These are phyloP conservation scores for Drosophila meridionalis DNA, from an alignment of 2,888 invertebrate species.

Conservation along the genomic window DNA sequence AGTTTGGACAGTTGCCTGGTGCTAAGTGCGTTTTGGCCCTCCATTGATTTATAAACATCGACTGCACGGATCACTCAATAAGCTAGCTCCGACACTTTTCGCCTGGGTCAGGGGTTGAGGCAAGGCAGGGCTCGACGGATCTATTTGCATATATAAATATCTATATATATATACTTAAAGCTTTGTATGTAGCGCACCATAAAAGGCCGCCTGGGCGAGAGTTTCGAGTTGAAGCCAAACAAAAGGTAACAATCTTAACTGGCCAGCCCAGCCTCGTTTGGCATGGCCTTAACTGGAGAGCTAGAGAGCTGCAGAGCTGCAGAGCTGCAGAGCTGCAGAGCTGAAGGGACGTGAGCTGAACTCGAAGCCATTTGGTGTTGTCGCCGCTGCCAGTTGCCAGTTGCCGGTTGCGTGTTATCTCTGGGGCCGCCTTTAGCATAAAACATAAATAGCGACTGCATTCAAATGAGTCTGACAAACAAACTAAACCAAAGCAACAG, in stretches of 20 bases:
- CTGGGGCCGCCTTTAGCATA: conserved; percentile 70
- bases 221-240: conserved; percentile 34
- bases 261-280: conserved; percentile 43
- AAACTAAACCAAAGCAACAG: conserved; percentile 65
- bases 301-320: conserved; percentile 5
- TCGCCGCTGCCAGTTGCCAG: conserved; percentile 28
- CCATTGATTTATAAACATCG: conserved; percentile 64
- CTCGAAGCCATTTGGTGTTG: conserved; percentile 44
- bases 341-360: conserved; percentile 23
- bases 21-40: conserved; percentile 36
- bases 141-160: conserved; percentile 61
- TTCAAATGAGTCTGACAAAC: conserved; percentile 80
- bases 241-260: conserved; percentile 52
- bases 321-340: background rate
- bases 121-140: conserved; percentile 10
- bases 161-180: conserved; percentile 8
- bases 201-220: conserved; percentile 47
- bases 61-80: conserved; percentile 69
- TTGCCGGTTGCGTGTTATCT: conserved; percentile 67
- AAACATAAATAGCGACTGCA: conserved; percentile 81
- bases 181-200: conserved; percentile 50
- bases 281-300: conserved; percentile 51
- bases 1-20: conserved; percentile 14
- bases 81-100: conserved; percentile 43
- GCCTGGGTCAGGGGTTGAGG: conserved; percentile 29